Evolutionary conservation across 64 coral and sea anemone species (phyloP), one percentile per base, ranked within the genome.

Genomic region (Actinia equina): DNA sequence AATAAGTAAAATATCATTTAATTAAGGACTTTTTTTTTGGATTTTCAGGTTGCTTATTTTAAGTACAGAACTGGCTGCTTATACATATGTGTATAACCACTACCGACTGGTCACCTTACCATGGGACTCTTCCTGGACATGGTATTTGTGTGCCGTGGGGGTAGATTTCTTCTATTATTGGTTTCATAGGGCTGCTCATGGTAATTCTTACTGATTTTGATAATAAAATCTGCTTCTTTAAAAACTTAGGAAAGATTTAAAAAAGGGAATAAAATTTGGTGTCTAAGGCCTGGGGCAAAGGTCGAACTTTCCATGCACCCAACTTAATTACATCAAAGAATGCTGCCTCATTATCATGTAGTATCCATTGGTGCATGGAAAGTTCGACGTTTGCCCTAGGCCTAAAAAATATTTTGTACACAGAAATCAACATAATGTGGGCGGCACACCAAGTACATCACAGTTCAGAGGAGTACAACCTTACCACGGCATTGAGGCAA

Each of bases 381-480:
- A n/a, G n/a, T n/a, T n/a, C n/a, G n/a, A n/a, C n/a, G n/a, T n/a
- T n/a, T n/a, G n/a, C n/a, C n/a, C n/a, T n/a, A n/a, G n/a, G n/a
- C n/a, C n/a, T n/a, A n/a, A n/a, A n/a, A n/a, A n/a, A n/a, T 86
- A 43, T 45, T 18, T 82, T 30, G 52, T 70, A 5, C 51, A 1
- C 19, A 95, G 89, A 95, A 81, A 71, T 98, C 20, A 98, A 94
- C 27, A 86, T 94, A 18, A 44, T 98, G 61, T 98, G 95, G 95
- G 89, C 95, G 89, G 86, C 89, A 4, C 95, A 98, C 83, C 95
- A 98, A 83, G 95, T 88, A 1, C 95, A 98, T 63, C 95, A 98
- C 65, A 98, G 95, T 62, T 93, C 95, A 27, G 95, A 98, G 82
- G 95, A 98, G 45, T 98, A 98, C 82, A 98, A 98, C n/a, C 65